Evolutionary conservation across 2,888 invertebrate species (phyloP).

Genomic region (Actias luna): DNA sequence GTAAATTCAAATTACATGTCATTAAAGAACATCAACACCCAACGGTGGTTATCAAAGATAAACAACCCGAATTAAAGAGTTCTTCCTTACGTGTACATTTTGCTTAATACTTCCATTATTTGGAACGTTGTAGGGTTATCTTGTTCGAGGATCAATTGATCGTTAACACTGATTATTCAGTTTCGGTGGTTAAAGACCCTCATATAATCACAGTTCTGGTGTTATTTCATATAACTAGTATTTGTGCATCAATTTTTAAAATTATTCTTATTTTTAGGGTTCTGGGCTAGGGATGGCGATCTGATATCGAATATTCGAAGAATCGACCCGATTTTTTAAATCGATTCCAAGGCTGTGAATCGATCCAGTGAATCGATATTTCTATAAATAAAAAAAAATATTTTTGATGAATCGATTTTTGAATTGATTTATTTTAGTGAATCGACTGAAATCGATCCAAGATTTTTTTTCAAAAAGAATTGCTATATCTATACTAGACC

Average conservation of each 20-base stretch:
- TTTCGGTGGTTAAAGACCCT: slow-evolving; percentile 45
- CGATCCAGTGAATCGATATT: no score
- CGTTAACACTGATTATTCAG: slow-evolving; percentile 60
- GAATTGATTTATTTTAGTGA: no score
- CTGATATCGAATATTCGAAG: no score
- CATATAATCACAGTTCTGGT: slow-evolving; percentile 8
- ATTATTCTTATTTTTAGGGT: no score
- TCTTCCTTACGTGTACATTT: slow-evolving; percentile 73
- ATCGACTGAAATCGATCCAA: no score
- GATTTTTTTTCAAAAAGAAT: no score
- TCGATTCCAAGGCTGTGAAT: no score
- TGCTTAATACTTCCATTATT: slow-evolving; percentile 72
- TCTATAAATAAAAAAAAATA: no score
- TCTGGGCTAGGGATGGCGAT: no score
- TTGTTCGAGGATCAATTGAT: slow-evolving; percentile 56
- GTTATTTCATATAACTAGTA: not conserved
- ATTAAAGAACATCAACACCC: slow-evolving; percentile 78
- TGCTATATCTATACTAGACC: no score
- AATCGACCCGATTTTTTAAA: no score
- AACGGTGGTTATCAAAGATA: slow-evolving; percentile 77
- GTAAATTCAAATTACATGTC: slow-evolving; percentile 75
- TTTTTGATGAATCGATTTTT: no score
- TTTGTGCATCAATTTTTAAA: not conserved
- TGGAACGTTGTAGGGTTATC: slow-evolving; percentile 64
- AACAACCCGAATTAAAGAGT: slow-evolving; percentile 76